Percentiles rank a stretch among this genome's conserved stretches.
Evolutionary conservation across 1,140 invertebrate genomes (phyloP).

Genomic region (Notospermus geniculatus): DNA sequence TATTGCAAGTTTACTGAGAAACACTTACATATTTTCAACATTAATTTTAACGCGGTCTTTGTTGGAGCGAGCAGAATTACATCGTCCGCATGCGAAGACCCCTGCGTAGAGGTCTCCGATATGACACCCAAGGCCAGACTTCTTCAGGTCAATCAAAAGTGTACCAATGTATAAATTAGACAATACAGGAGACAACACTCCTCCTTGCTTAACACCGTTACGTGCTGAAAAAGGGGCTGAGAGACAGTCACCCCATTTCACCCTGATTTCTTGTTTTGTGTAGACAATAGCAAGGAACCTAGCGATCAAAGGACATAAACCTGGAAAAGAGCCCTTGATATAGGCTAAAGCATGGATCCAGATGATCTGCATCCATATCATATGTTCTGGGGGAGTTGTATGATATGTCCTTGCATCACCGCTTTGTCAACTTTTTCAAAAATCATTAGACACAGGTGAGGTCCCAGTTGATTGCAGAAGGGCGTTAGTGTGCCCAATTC

Average conservation of each 20-base stretch:
- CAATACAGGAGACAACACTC: background rate
- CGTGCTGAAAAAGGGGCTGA: background rate
- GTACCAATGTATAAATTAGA: background rate
- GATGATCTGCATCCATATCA: too few relatives aligned
- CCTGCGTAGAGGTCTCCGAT: background rate
- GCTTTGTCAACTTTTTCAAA: too few relatives aligned
- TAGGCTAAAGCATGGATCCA: too few relatives aligned
- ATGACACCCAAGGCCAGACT: background rate
- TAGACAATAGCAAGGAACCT: background rate
- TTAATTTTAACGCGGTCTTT: too few relatives aligned
- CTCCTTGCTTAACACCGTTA: slow-evolving; percentile 4
- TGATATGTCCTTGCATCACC: too few relatives aligned
- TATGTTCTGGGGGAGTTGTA: too few relatives aligned
- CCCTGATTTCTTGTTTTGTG: background rate
- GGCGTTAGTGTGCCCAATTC: too few relatives aligned
- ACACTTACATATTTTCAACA: too few relatives aligned
- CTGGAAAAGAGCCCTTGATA: too few relatives aligned
- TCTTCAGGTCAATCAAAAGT: background rate
- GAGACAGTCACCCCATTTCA: background rate
- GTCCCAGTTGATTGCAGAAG: too few relatives aligned
- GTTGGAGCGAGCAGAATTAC: background rate
- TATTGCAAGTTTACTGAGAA: too few relatives aligned
- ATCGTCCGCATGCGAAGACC: background rate
- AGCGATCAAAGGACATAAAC: background rate
- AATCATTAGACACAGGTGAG: too few relatives aligned